Base-by-base conservation (phyloP, 2,797 vertebrate species). In the Eulemur mongoz region DNA sequence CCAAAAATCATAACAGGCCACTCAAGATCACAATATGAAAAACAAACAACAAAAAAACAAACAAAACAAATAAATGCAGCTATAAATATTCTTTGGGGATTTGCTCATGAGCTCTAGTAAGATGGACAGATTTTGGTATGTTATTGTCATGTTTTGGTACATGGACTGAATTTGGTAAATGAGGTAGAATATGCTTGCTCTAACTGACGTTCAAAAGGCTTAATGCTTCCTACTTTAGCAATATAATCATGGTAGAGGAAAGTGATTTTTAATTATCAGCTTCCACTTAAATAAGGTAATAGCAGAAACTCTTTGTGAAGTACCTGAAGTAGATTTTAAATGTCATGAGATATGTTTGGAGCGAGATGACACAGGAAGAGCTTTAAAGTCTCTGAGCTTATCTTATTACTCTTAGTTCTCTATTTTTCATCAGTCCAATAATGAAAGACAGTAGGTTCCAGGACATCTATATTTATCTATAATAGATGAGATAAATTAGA, bases 181-280 rank as follows among this genome's bases (percentile, higher is more conserved):
- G 12, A 48, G 10, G 0, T 61, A 67, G 5, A 52, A 6, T 72
- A 2, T 83, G 4, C 87, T 48, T 79, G 13, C 22, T 61, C 35
- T 82, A 57, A 87, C 7, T 85, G 59, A 50, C 20, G n/a, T 81
- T 91, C 61, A 52, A 9, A 6, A 69, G 72, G 11, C 79, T 89
- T 84, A 83, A 70, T 84, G 27, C 72, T 91, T 80, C 52, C 50
- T 17, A 88, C 25, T 10, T 85, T 93, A 50, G 84, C 14, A 69
- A 45, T 65, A 70, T 84, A 75, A 80, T 91, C 69, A 69, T 54
- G 35, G 38, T 25, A 82, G 52, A 76, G 84, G 20, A 93, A 63
- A 93, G 30, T 85, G 35, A 76, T 38, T 89, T 95, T 91, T 65
- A 96, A 81, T 93, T 81, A 45, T 89, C 20, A 32, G 8, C 22